phyloP scores from a whole-genome alignment of 2,113 vertebrate genomes.

The Oriolus oriolus region DNA sequence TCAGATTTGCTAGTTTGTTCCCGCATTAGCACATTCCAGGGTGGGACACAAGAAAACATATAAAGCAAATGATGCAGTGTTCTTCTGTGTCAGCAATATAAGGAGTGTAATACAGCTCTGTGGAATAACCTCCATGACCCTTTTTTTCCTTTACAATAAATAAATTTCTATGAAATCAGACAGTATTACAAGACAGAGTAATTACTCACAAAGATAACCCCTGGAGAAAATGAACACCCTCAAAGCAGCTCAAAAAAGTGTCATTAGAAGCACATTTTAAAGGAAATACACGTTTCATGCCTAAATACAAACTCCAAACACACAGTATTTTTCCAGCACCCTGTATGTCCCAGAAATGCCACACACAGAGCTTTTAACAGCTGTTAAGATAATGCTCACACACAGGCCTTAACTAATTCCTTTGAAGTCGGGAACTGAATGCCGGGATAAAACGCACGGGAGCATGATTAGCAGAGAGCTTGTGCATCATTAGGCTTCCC shows the following conservation, averaged over 20 bases:
- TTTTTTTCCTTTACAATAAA: neutral
- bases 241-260: neutral
- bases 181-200: neutral
- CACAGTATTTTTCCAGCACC: neutral
- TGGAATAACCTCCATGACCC: neutral
- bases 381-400: neutral
- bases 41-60: neutral
- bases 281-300: fast-evolving
- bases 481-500: neutral
- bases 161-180: neutral
- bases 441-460: neutral
- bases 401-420: neutral
- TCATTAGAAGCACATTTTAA: neutral
- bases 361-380: neutral
- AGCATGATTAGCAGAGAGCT: neutral
- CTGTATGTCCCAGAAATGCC: neutral
- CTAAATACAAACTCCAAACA: neutral
- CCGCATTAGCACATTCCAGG: neutral
- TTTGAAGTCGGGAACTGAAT: neutral
- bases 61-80: no score
- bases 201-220: neutral
- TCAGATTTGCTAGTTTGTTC: neutral
- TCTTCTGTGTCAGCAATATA: neutral
- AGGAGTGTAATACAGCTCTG: neutral
- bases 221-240: neutral